These are phyloP conservation scores for Rhogogaster chlorosoma DNA, from an alignment of 2,888 invertebrate genomes.

Conservation along the genomic window DNA sequence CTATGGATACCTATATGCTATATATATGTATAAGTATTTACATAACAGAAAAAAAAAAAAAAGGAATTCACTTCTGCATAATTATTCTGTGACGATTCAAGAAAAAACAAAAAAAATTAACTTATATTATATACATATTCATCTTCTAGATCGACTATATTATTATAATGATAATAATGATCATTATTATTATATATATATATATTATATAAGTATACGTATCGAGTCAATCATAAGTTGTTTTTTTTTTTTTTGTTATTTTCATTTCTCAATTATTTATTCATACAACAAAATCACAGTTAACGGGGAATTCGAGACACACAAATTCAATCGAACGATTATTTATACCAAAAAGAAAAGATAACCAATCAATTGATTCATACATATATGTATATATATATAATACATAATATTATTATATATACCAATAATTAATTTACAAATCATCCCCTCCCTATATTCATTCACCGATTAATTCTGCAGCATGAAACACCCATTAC, in stretches of 20 bases:
- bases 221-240: not conserved
- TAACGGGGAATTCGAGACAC: constrained; percentile 40
- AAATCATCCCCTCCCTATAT: too few relatives aligned
- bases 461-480: too few relatives aligned
- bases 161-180: not conserved
- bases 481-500: too few relatives aligned
- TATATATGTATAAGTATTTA: too few relatives aligned
- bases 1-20: too few relatives aligned
- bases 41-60: too few relatives aligned
- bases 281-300: constrained; percentile 56
- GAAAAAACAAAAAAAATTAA: not conserved
- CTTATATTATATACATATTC: not conserved
- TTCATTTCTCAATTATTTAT: not conserved
- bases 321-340: not conserved
- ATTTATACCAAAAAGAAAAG: not conserved
- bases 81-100: too few relatives aligned
- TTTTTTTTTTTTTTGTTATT: not conserved
- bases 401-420: not conserved
- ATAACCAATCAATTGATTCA: not conserved
- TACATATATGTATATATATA: not conserved
- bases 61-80: too few relatives aligned
- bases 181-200: not conserved
- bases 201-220: not conserved
- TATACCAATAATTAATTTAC: too few relatives aligned
- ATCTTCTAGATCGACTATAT: not conserved